Percentiles rank a stretch among this genome's conserved stretches.
Evolutionary conservation across 1,140 invertebrate species (phyloP).

Genomic region (Rhyacophila brunnea): DNA sequence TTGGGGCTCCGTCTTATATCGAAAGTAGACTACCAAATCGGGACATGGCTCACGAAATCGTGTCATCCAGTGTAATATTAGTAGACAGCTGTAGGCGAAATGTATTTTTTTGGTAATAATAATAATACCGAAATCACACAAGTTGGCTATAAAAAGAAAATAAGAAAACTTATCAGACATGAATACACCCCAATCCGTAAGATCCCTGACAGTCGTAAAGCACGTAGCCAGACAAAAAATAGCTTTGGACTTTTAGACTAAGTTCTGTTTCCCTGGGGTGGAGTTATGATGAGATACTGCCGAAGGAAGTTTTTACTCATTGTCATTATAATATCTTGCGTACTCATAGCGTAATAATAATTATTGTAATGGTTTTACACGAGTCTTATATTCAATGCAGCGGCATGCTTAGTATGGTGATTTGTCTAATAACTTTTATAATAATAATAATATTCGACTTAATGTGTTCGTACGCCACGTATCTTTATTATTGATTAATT

Average conservation of each 20-base stretch:
- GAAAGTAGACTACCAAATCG: too few species aligned
- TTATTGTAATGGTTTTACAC: constrained; percentile 15
- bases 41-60: not conserved
- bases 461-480: too few species aligned
- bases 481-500: too few species aligned
- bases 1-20: too few species aligned
- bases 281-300: not conserved
- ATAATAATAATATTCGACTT: too few species aligned
- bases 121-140: constrained; percentile 28
- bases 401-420: too few species aligned
- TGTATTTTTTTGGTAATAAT: constrained; percentile 22
- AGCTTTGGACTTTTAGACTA: constrained; percentile 15
- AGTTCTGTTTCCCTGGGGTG: not conserved
- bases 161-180: constrained; percentile 33
- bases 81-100: constrained; percentile 8
- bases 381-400: too few species aligned
- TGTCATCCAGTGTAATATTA: constrained; percentile 21
- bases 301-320: constrained; percentile 18
- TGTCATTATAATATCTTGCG: constrained; percentile 8
- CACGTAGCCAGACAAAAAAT: constrained; percentile 14
- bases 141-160: constrained; percentile 31
- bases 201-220: constrained; percentile 24
- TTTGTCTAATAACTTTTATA: too few species aligned
- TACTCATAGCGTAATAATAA: constrained; percentile 18
- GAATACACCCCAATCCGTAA: constrained; percentile 21